Conservation (phyloP, 2,888 invertebrate species). For the Spilarctia lutea region DNA sequence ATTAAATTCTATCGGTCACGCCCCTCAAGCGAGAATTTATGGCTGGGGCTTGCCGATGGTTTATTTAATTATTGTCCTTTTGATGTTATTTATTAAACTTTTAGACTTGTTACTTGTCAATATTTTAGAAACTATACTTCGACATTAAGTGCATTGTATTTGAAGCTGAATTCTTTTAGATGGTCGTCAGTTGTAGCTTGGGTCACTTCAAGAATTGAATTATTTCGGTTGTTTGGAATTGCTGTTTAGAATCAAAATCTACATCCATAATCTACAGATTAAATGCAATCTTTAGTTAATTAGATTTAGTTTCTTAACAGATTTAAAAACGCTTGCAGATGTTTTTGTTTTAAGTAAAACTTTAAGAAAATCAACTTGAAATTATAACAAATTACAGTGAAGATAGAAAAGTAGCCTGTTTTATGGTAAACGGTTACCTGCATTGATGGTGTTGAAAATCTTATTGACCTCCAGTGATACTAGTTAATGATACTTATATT, state of each 20-base stretch:
- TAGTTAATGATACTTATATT: not conserved
- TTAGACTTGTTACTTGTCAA: slow-evolving; percentile 23
- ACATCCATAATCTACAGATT: not conserved
- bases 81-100: slow-evolving; percentile 32
- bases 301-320: not conserved
- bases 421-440: not conserved
- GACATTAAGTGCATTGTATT: not conserved
- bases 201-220: not conserved
- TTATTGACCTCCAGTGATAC: not conserved
- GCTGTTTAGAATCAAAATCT: not conserved
- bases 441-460: not conserved
- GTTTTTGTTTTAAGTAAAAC: not conserved
- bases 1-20: slow-evolving; percentile 83
- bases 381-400: not conserved
- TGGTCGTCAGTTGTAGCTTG: not conserved
- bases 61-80: slow-evolving; percentile 62
- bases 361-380: not conserved
- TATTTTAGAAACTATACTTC: not conserved
- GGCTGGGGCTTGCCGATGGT: slow-evolving; percentile 65
- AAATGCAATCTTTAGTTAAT: not conserved
- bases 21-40: slow-evolving; percentile 70
- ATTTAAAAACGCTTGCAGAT: not conserved
- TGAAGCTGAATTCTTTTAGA: not conserved
- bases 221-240: not conserved
- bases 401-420: not conserved